Conservation (phyloP, 2,888 invertebrate genomes). For the Mystacides longicornis region DNA sequence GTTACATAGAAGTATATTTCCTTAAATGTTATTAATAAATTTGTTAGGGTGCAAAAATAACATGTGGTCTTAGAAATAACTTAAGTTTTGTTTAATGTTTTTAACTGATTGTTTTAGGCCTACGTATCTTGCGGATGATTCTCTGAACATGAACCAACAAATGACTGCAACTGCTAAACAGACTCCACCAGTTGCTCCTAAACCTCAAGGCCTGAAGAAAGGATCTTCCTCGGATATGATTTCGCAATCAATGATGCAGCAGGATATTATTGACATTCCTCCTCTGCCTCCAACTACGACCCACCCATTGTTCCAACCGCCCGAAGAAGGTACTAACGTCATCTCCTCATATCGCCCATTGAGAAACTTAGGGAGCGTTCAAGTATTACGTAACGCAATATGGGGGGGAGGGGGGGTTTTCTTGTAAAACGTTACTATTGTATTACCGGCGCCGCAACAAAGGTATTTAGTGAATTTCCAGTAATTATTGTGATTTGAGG, state of each 20-base stretch:
- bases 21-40: too few relatives aligned
- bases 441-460: too few relatives aligned
- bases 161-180: constrained; percentile 45
- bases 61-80: neutral
- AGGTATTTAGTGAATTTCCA: too few relatives aligned
- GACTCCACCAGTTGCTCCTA: constrained; percentile 51
- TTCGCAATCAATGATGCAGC: constrained; percentile 7
- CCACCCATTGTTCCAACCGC: constrained; percentile 49
- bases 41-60: too few relatives aligned
- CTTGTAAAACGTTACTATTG: too few relatives aligned
- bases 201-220: constrained; percentile 38
- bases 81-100: neutral
- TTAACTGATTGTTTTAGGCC: constrained; percentile 15
- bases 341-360: too few relatives aligned
- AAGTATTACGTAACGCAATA: too few relatives aligned
- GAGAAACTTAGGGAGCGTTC: too few relatives aligned
- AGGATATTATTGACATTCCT: constrained; percentile 40
- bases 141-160: constrained; percentile 6
- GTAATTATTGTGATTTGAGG: too few relatives aligned
- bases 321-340: constrained; percentile 20
- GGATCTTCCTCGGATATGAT: constrained; percentile 23
- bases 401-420: too few relatives aligned
- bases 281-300: constrained; percentile 64
- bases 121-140: constrained; percentile 18
- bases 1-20: too few relatives aligned